Evolutionary conservation across 1,140 invertebrate genomes (phyloP), one percentile per base, ranked within the genome.

Genomic region (Saccostrea glomerata): DNA sequence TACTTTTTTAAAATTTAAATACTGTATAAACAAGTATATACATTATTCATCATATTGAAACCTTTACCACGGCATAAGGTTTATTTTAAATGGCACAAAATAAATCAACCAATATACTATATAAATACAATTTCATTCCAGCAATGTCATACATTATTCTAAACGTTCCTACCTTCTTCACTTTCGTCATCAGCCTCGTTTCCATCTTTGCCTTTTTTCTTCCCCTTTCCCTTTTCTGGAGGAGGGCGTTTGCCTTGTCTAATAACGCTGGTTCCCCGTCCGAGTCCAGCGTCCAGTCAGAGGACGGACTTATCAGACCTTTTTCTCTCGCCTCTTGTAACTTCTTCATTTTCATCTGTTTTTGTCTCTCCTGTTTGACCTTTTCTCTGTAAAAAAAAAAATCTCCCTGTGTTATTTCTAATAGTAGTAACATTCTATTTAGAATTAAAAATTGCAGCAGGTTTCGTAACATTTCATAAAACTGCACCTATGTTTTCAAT

Each of bases 141-240:
- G 47, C 47, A 47, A 47, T 47, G 47, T 0, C 47, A 47, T 47
- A 7, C 47, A 47, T 1, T 47, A 2, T 47, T 9, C 6, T 20
- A 63, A 6, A 63, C 15, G 0, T 47, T 87, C 90, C 88, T 90
- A 93, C 93, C 91, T 87, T 92, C 92, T 70, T 94, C 93, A 25
- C 92, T 92, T 86, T 94, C 93, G 73, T 92, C 92, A 63, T 94
- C 93, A 36, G 91, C 93, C 70, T 93, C 93, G 77, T 94, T 88
- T 12, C 93, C 93, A 89, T 92, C 92, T 86, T 90, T 92, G 20
- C 88, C 86, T 63, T 90, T 90, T 47, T 87, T 86, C 73, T 89
- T 90, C 30, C 40, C 66, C 82, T 90, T 91, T 23, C 82, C 60
- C 30, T 66, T 66, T 36, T 73, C 87, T 3, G 60, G 82, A 40